phyloP scores from a whole-genome alignment of 2,797 vertebrate genomes.

The Dermochelys coriacea region DNA sequence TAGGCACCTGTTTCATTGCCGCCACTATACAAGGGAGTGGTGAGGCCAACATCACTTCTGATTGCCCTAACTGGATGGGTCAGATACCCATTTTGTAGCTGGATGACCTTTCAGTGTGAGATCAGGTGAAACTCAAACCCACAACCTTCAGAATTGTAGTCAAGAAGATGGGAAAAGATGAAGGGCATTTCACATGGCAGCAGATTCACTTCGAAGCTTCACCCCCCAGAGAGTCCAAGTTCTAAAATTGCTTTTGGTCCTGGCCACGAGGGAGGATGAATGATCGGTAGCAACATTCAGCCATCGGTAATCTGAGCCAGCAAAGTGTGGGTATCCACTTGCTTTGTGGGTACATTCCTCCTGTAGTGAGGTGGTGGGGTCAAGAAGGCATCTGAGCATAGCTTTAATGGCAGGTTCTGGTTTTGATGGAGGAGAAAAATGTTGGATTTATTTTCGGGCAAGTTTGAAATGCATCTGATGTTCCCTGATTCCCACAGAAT shows the following conservation, averaged over 20 bases:
- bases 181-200: not conserved
- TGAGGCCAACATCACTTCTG: not conserved
- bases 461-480: accelerated
- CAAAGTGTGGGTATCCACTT: not conserved
- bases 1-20: not conserved
- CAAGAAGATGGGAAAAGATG: not conserved
- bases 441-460: accelerated
- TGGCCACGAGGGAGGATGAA: accelerated
- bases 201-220: not conserved
- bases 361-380: accelerated
- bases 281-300: not conserved
- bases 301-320: not conserved
- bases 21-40: not conserved
- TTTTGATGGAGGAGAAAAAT: not conserved
- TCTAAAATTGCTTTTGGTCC: not conserved
- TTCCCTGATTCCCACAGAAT: not conserved
- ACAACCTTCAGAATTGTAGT: not conserved
- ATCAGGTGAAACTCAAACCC: not conserved
- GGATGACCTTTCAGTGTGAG: not conserved
- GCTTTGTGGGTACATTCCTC: accelerated
- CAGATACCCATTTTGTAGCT: not conserved
- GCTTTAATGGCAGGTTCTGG: not conserved
- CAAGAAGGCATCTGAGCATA: accelerated
- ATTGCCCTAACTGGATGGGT: no score
- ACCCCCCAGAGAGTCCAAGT: not conserved